These are phyloP conservation scores for Uria lomvia DNA, from an alignment of 2,113 vertebrate species.

Conservation along the genomic window DNA sequence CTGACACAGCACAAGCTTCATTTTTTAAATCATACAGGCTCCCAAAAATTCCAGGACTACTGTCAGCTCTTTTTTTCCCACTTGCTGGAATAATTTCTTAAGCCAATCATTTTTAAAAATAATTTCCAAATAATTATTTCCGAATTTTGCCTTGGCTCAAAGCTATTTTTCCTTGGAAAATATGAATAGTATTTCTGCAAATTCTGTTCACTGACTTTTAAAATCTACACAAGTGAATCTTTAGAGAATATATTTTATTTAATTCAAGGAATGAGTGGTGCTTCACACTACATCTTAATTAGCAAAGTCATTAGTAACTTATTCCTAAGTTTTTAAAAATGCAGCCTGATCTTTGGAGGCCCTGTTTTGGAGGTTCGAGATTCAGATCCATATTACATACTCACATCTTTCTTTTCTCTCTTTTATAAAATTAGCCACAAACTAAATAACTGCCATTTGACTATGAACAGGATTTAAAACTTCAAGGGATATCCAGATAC, in stretches of 20 bases:
- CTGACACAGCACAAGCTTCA: neutral
- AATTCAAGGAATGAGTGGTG: neutral
- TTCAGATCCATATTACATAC: too few species aligned
- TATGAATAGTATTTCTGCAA: neutral
- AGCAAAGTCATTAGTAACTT: neutral
- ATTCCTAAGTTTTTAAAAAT: too few species aligned
- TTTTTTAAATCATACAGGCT: neutral
- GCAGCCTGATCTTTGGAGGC: too few species aligned
- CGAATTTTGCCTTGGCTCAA: neutral
- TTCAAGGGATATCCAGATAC: too few species aligned
- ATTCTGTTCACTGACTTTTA: neutral
- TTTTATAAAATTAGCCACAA: too few species aligned
- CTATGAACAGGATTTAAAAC: too few species aligned
- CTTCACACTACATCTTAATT: neutral
- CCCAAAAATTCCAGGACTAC: neutral
- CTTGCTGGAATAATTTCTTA: neutral
- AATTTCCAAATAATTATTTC: neutral
- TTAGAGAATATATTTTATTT: neutral
- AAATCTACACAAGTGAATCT: neutral
- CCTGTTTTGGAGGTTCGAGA: too few species aligned
- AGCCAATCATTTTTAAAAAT: neutral
- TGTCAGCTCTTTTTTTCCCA: neutral
- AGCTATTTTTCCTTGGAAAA: neutral
- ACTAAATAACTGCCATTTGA: too few species aligned
- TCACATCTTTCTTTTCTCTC: too few species aligned